Evolutionary conservation across 92 coral and sea anemone species (phyloP), one percentile per base, ranked within the genome.

Genomic region (Zoanthus gigantus): DNA sequence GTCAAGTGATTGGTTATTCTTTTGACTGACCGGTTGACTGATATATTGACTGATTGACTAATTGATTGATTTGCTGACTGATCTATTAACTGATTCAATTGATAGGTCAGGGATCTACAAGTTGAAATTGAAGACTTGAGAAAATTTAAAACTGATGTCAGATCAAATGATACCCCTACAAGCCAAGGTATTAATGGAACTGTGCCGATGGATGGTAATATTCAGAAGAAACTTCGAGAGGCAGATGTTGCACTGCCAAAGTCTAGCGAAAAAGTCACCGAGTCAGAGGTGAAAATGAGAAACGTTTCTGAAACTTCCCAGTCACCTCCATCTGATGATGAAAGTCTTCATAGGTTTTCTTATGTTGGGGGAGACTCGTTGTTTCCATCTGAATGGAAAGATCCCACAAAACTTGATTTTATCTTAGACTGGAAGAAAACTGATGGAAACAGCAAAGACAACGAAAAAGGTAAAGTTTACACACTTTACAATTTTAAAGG

Each of bases 341-440:
- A 67, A 66, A 73, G 45, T 66, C 85, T 65, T 80, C 85, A 65
- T 50, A 45, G 85, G 50, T 81, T 81, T 58, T 81, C 85, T 18
- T 81, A 81, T 44, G 74, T 81, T 46, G 85, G 66, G 65, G 85
- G 74, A 7, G 85, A 81, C 47, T 81, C 85, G 1, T 37, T 81
- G 75, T 81, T 81, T 18, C 85, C 85, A 12, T 81, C 85, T 37
- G 85, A 81, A 66, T 81, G 85, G 85, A 81, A 81, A 67, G 85
- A 81, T 67, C 85, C 85, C 46, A 81, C 73, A 0, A 81, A 81
- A 53, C 74, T 81, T 17, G 85, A 81, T 23, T 73, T 81, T 28
- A 81, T 81, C 57, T 63, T 81, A 46, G 72, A 79, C 73, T 79
- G 72, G 85, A 66, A 65, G 5, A 81, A 81, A 9, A 7, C 76